phyloP scores from a whole-genome alignment of 1,140 invertebrate species.

The Chironomus striatipennis region DNA sequence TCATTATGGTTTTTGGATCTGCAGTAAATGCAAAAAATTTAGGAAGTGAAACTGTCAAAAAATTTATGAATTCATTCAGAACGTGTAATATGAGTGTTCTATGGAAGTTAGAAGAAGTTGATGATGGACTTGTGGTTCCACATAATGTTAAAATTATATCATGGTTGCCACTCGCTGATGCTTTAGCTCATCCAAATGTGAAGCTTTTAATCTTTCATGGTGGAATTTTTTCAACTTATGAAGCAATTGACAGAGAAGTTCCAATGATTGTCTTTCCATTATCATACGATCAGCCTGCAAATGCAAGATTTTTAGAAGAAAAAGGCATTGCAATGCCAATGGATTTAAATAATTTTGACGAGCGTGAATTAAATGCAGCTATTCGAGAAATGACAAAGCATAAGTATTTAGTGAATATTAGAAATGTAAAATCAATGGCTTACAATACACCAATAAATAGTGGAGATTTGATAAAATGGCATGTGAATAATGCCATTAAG shows the following conservation, averaged over 20 bases:
- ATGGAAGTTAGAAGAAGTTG: neutral
- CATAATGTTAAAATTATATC: neutral
- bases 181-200: too few species aligned
- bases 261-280: neutral
- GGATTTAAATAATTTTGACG: slow-evolving; percentile 36
- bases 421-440: neutral
- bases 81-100: neutral
- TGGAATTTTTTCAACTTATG: too few species aligned
- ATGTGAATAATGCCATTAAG: neutral
- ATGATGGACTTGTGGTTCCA: neutral
- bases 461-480: neutral
- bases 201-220: too few species aligned
- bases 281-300: neutral
- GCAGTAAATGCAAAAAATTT: neutral
- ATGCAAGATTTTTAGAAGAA: slow-evolving; percentile 22
- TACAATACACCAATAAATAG: neutral
- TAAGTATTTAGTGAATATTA: neutral
- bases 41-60: neutral
- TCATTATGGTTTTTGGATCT: neutral
- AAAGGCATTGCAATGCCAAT: slow-evolving; percentile 34
- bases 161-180: neutral
- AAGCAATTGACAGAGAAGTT: too few species aligned
- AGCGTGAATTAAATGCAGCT: slow-evolving; percentile 32
- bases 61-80: neutral
- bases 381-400: slow-evolving; percentile 35